phyloP scores from a whole-genome alignment of 2,888 invertebrate genomes.

The Temnothorax rugatulus region DNA sequence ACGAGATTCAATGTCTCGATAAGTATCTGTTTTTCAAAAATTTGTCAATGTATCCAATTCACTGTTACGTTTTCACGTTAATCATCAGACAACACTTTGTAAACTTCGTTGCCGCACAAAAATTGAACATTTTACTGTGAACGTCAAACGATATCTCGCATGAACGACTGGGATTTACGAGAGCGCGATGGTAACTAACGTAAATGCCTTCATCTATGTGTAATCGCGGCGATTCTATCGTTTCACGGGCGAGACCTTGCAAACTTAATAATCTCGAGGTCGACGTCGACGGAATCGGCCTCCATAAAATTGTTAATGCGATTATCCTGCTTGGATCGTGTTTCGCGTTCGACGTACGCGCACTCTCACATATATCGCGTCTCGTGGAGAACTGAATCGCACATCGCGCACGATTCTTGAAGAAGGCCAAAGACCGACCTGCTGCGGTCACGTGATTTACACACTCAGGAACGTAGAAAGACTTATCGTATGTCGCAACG shows the following conservation, averaged over 20 bases:
- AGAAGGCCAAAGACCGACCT: conserved; percentile 73
- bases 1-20: background rate
- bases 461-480: conserved; percentile 68
- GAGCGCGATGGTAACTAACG: background rate
- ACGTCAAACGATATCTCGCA: background rate
- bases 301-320: background rate
- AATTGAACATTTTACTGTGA: background rate
- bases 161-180: conserved; percentile 2
- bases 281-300: conserved; percentile 1
- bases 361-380: conserved; percentile 54
- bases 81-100: conserved; percentile 1
- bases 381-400: conserved; percentile 68
- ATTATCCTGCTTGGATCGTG: background rate
- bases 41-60: background rate
- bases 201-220: background rate
- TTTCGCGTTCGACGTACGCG: conserved; percentile 18
- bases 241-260: background rate
- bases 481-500: background rate
- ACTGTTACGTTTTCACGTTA: conserved; percentile 4
- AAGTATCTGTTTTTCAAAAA: background rate
- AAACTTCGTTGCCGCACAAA: background rate
- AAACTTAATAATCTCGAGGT: conserved; percentile 3
- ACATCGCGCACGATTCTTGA: conserved; percentile 62
- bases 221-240: conserved; percentile 29
- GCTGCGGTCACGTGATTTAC: conserved; percentile 73